These are phyloP conservation scores for Columbina picui DNA, from an alignment of 2,113 vertebrate genomes.

Conservation along the genomic window DNA sequence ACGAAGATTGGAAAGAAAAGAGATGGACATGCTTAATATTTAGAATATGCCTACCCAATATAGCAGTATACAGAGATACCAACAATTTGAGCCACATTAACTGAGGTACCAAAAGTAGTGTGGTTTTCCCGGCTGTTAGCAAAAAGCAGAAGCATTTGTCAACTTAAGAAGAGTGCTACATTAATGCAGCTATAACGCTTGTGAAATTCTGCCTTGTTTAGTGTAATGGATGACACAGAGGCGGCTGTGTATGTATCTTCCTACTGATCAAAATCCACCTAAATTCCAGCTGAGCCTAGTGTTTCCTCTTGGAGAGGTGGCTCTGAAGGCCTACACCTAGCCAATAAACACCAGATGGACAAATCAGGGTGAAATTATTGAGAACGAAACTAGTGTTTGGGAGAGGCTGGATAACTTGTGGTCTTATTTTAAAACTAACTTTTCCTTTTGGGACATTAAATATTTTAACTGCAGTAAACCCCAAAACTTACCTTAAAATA, in stretches of 20 bases:
- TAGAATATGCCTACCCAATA: not conserved
- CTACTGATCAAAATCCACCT: not conserved
- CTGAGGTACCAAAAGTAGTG: not conserved
- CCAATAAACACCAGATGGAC: not conserved
- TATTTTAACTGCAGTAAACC: not conserved
- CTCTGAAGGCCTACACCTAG: not conserved
- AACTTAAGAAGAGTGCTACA: not conserved
- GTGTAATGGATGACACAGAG: not conserved
- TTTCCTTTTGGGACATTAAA: not conserved
- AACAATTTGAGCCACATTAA: not conserved
- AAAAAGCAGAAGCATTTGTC: not conserved
- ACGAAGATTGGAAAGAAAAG: rapidly evolving
- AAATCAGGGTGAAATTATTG: not conserved
- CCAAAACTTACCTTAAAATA: not conserved
- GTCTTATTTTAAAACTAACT: not conserved
- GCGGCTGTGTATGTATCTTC: not conserved
- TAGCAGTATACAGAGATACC: not conserved
- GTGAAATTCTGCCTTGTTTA: not conserved
- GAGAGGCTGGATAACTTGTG: not conserved
- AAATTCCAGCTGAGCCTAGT: not conserved
- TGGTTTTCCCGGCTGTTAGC: not conserved
- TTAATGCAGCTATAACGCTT: not conserved
- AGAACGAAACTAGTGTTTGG: not conserved
- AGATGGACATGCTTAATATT: not conserved
- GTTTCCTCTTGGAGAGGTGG: not conserved